phyloP scores from a whole-genome alignment of 2,113 vertebrate genomes.

The Halcyon malimbica region DNA sequence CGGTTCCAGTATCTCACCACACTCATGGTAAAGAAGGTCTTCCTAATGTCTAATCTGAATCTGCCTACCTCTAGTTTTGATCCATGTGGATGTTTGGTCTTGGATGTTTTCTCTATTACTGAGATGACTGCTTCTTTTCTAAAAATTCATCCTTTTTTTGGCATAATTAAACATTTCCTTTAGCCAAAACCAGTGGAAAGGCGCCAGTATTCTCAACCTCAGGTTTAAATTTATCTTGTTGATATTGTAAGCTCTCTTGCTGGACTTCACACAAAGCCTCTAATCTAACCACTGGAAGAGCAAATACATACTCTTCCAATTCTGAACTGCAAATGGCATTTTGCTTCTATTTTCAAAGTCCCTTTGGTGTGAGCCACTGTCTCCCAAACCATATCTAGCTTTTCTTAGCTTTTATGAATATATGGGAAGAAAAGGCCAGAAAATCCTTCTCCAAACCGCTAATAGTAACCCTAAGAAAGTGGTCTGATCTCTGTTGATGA shows the following conservation, averaged over 20 bases:
- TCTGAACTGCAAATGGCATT: slow-evolving; percentile 47
- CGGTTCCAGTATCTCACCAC: no score
- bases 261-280: slow-evolving; percentile 41
- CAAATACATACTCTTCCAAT: slow-evolving; percentile 11
- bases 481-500: slow-evolving; percentile 21
- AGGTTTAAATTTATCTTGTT: slow-evolving; percentile 61
- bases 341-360: slow-evolving; percentile 57
- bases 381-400: slow-evolving; percentile 43
- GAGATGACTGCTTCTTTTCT: not conserved
- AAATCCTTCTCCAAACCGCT: slow-evolving; percentile 49
- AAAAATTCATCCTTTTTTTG: not conserved
- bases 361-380: not conserved
- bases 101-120: not conserved
- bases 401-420: slow-evolving; percentile 57
- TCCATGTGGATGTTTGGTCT: not conserved
- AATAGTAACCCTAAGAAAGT: slow-evolving; percentile 27
- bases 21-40: no score
- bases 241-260: slow-evolving; percentile 43
- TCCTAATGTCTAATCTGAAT: no score
- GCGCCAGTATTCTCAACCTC: slow-evolving; percentile 30
- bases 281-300: slow-evolving; percentile 23
- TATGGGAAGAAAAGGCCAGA: not conserved
- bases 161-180: slow-evolving; percentile 6
- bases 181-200: slow-evolving; percentile 37
- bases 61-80: no score